Conservation (phyloP, 2,797 vertebrate genomes). For the Trichosurus vulpecula region DNA sequence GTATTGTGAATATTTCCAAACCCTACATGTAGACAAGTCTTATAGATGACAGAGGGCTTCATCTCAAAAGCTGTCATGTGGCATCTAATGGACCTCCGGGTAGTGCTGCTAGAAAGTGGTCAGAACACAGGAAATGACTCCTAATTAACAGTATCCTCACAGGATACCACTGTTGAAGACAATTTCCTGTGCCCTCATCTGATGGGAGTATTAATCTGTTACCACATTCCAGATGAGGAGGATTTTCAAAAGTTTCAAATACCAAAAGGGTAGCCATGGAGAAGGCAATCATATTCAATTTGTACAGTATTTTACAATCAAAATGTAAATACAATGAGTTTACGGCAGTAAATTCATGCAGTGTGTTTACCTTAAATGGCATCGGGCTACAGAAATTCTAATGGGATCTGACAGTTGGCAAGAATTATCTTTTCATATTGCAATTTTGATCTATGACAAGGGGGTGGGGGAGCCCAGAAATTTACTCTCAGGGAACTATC, state of each 20-base stretch:
- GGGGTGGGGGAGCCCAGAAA: slow-evolving; percentile 59
- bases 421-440: slow-evolving; percentile 74
- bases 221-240: slow-evolving; percentile 82
- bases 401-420: slow-evolving; percentile 71
- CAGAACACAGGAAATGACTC: slow-evolving; percentile 79
- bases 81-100: slow-evolving; percentile 62
- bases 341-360: slow-evolving; percentile 66
- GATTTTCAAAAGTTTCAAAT: slow-evolving; percentile 81
- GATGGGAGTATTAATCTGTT: slow-evolving; percentile 81
- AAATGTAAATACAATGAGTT: slow-evolving; percentile 78
- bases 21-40: background rate
- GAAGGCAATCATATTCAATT: slow-evolving; percentile 81
- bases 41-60: slow-evolving; percentile 50
- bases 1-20: slow-evolving; percentile 56
- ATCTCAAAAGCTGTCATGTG: slow-evolving; percentile 54
- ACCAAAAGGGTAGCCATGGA: slow-evolving; percentile 72
- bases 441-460: slow-evolving; percentile 69
- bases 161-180: slow-evolving; percentile 76
- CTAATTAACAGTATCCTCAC: slow-evolving; percentile 79
- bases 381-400: slow-evolving; percentile 69
- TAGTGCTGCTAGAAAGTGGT: slow-evolving; percentile 75
- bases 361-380: slow-evolving; percentile 77
- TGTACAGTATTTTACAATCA: slow-evolving; percentile 78
- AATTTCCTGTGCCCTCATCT: slow-evolving; percentile 80
- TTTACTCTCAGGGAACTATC: slow-evolving; percentile 67